A percentile compares a stretch with the other conserved stretches of the same genome.
These are phyloP conservation scores for Antechinus flavipes DNA, from an alignment of 2,113 vertebrate species.

Conservation along the genomic window DNA sequence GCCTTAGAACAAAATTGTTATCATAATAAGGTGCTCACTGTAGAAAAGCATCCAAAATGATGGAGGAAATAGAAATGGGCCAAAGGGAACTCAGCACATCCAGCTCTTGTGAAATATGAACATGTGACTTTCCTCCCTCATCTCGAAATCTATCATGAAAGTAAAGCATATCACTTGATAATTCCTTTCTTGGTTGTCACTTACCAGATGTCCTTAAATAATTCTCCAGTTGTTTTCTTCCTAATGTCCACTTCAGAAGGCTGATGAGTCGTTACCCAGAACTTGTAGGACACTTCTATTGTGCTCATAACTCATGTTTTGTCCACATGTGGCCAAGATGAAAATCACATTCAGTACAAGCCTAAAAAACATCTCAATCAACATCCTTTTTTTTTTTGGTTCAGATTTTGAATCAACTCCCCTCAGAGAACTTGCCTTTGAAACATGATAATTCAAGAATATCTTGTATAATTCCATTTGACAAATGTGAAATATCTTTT, in stretches of 20 bases:
- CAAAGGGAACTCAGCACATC: background rate
- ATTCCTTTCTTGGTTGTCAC: background rate
- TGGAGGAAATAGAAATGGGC: constrained; percentile 19
- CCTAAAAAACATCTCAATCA: background rate
- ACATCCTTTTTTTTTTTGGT: background rate
- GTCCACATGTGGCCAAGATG: background rate
- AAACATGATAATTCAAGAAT: constrained; percentile 16
- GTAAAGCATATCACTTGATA: constrained; percentile 5
- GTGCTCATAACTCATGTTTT: constrained; percentile 21
- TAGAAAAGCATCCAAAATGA: constrained; percentile 18
- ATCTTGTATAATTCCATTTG: background rate
- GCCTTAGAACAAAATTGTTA: background rate
- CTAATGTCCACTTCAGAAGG: background rate
- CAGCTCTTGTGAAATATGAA: background rate
- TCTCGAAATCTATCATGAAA: background rate
- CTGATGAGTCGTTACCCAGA: background rate
- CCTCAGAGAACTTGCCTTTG: background rate
- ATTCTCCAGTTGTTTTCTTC: constrained; percentile 18
- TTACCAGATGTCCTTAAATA: constrained; percentile 2
- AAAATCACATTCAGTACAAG: constrained; percentile 12
- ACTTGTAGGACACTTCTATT: constrained; percentile 1
- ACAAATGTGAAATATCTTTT: background rate
- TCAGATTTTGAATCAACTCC: constrained; percentile 14
- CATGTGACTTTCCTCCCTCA: background rate
- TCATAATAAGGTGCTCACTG: constrained; percentile 1